Base-by-base conservation (phyloP, 2,113 vertebrate genomes). In the Callopanchax toddi region DNA sequence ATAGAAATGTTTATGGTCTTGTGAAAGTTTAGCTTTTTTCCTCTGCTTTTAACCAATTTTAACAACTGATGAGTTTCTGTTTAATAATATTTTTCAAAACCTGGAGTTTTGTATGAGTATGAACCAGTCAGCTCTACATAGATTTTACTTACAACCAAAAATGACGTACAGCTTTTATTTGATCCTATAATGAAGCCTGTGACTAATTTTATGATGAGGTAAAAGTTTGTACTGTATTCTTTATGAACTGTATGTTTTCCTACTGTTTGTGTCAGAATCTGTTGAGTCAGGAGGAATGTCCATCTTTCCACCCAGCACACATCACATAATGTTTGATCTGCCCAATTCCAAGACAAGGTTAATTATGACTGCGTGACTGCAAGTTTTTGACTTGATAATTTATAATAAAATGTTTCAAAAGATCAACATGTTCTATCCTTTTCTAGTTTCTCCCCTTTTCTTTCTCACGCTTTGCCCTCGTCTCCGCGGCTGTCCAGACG, bases 381-480 rank as follows among this genome's bases (percentile, higher is more conserved):
- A 42, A 34, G 25, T 60, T 46, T 55, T 46, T 60, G 11, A 62
- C 67, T 34, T 60, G 36, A 72, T 76, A 78, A 83, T 87, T 84
- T 78, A 72, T 76, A 82, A 76, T 85, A 83, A 84, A 88, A 68
- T 3, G 1, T 78, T 60, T 50, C 3, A 66, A 76, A 67, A 60
- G 56, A 44, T 53, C 5, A 45, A 54, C 15, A 21, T 9, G 36
- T 43, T 37, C 10, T 3, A 6, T 16, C 8, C 23, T 22, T 52
- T 39, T 58, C 16, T 40, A 50, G 37, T 13, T 43, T 22, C 3
- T 12, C 20, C 11, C 39, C 36, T 21, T 48, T 23, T 60, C 18
- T 11, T 23, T 46, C 18, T 21, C 18, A 46, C 43, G 29, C 42
- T 15, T 37, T n/a, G 17, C 60, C 49, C 44, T 34, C 20, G 20